These are phyloP conservation scores for Anoplius nigerrimus DNA, from an alignment of 2,888 invertebrate species.

Conservation along the genomic window DNA sequence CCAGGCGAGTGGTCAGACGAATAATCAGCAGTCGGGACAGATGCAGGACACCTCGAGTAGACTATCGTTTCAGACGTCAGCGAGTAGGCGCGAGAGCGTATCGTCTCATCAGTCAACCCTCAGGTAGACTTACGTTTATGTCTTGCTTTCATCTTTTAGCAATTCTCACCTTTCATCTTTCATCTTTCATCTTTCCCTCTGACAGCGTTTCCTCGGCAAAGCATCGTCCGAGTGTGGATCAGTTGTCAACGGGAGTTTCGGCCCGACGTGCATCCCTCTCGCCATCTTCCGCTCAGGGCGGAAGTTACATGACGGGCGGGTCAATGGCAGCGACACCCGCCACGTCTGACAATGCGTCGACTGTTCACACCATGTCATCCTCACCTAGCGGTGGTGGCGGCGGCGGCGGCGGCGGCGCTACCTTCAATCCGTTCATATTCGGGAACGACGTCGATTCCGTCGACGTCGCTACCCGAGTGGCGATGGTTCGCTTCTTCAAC, in stretches of 20 bases:
- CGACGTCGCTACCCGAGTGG: constrained; percentile 97
- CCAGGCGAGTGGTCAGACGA: too few relatives aligned
- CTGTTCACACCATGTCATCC: too few relatives aligned
- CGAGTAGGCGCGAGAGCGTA: constrained; percentile 69
- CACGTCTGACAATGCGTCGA: constrained; percentile 42
- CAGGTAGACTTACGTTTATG: constrained; percentile 53
- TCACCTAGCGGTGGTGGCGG: too few relatives aligned
- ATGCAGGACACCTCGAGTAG: constrained; percentile 59
- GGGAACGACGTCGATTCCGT: constrained; percentile 98
- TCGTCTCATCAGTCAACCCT: constrained; percentile 67
- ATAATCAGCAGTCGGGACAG: constrained; percentile 60
- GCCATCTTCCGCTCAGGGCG: constrained; percentile 7
- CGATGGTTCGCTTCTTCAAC: constrained; percentile 99
- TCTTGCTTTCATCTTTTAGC: too few relatives aligned
- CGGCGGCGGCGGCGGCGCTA: constrained; percentile 24
- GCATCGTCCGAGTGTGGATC: constrained; percentile 65
- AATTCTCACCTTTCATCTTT: too few relatives aligned
- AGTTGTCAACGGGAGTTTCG: constrained; percentile 55
- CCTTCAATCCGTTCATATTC: constrained; percentile 91
- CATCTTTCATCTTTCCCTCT: too few relatives aligned
- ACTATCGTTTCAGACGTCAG: constrained; percentile 61
- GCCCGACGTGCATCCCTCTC: constrained; percentile 70
- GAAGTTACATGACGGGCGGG: too few relatives aligned
- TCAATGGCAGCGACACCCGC: constrained; percentile 57
- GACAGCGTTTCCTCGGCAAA: constrained; percentile 73